Evolutionary conservation across 2,888 invertebrate species (phyloP), one percentile per base, ranked within the genome.

Genomic region (Drosophila meridiana): DNA sequence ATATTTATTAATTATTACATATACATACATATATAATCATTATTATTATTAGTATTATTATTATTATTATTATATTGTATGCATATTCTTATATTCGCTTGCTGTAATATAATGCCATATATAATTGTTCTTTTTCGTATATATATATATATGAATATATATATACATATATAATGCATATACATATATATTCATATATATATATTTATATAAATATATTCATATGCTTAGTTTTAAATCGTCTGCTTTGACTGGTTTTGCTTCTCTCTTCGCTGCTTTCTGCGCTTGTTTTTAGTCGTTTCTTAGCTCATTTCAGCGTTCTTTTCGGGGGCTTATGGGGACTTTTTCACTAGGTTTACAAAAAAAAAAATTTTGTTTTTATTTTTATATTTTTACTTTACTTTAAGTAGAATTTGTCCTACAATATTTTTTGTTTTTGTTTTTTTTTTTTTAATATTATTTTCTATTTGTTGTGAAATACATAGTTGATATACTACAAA

Each of bases 401-500:
- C 68, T 56, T 76, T 76, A 71, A 82, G 88, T 81, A 75, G 77
- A 89, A 81, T 89, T 83, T 76, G 74, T 69, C 83, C 86, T 86
- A 87, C 86, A 83, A 63, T 82, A 75, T 78, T 70, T 64, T 65
- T 6, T 47, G 57, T 57, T 72, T 48, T 62, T 62, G 38, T 60
- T 57, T 62, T 42, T 60, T 57, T 70, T 61, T 74, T 63, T 70
- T 69, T 60, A 59, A 59, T 72, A 57, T 71, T 83, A 78, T 82
- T 86, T 79, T 74, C 80, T 82, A 78, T 74, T 58, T 66, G 20
- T 77, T 77, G 84, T 87, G 81, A 83, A 82, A 82, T 80, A 80
- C 78, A 82, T 89, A 87, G 83, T 87, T 84, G 86, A 83, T 83
- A 86, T 84, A 67, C 81, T 91, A 86, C 86, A 81, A 83, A 85